A percentile compares a stretch with the other conserved stretches of the same genome.
These are phyloP conservation scores for Gryon sp. DNA, from an alignment of 1,140 invertebrate species.

Conservation along the genomic window DNA sequence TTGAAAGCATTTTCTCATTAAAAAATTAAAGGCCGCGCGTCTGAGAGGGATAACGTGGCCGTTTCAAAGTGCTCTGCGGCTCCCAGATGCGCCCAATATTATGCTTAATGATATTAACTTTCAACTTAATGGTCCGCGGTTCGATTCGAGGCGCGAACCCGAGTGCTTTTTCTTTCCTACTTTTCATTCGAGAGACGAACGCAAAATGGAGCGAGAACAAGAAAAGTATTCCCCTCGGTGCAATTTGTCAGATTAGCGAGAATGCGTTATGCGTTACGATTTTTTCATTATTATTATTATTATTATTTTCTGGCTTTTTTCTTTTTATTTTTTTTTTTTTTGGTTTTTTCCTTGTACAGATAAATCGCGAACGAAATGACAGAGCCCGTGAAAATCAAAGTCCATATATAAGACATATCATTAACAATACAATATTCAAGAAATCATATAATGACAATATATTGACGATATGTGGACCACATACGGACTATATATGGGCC, in stretches of 20 bases:
- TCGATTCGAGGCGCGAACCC: conserved; percentile 78
- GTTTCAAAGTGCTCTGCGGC: conserved; percentile 79
- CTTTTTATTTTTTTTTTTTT: too few relatives aligned
- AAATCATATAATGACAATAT: too few relatives aligned
- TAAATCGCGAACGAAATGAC: conserved; percentile 4
- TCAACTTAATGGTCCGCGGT: conserved; percentile 80
- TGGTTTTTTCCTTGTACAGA: neutral
- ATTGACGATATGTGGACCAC: too few relatives aligned
- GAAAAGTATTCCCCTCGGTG: conserved; percentile 71
- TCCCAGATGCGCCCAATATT: conserved; percentile 81
- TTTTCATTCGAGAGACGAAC: too few relatives aligned
- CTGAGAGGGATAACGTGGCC: conserved; percentile 61
- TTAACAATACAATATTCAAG: too few relatives aligned
- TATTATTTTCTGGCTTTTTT: too few relatives aligned
- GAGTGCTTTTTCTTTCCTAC: conserved; percentile 13
- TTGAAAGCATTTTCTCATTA: conserved; percentile 81
- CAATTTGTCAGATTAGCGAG: conserved; percentile 66
- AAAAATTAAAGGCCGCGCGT: conserved; percentile 78
- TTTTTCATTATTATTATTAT: too few relatives aligned
- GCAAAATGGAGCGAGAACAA: conserved; percentile 52
- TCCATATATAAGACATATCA: too few relatives aligned
- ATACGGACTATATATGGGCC: too few relatives aligned
- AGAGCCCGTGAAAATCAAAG: neutral
- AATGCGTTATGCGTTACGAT: too few relatives aligned
- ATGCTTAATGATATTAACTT: conserved; percentile 81